A percentile compares a stretch with the other conserved stretches of the same genome.
Evolutionary conservation across 1,140 invertebrate species (phyloP).

Genomic region (Littorina saxatilis): DNA sequence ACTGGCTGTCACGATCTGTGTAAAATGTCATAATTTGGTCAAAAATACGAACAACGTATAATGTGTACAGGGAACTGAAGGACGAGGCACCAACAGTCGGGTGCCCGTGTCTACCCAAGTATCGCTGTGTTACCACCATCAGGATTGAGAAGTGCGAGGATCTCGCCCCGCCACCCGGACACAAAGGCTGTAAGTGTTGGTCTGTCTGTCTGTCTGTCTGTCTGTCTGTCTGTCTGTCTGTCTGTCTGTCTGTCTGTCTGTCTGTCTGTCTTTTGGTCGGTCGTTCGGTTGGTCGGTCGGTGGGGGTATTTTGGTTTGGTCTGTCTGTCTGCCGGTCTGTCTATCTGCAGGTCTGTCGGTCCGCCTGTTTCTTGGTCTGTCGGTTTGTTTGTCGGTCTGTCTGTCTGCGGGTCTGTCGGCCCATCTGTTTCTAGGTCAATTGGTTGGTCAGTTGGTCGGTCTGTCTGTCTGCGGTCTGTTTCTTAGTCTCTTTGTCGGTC

Average conservation of each 20-base stretch:
- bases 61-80: conserved; percentile 54
- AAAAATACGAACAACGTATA: no score
- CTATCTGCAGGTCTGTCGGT: no score
- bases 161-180: conserved; percentile 48
- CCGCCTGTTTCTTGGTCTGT: no score
- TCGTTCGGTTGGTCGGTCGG: not conserved
- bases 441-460: no score
- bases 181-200: conserved; percentile 40
- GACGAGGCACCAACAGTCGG: conserved; percentile 50
- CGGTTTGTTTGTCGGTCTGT: not conserved
- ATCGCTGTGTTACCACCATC: conserved; percentile 50
- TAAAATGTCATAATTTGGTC: no score
- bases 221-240: not conserved
- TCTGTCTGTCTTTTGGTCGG: not conserved
- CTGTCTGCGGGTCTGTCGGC: no score
- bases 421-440: no score
- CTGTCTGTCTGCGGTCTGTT: no score
- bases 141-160: conserved; percentile 49
- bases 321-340: conserved; percentile 1
- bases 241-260: not conserved
- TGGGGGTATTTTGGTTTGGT: no score
- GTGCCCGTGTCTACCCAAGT: conserved; percentile 51
- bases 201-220: not conserved
- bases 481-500: no score
- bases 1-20: no score